Percentiles rank a stretch among this genome's conserved stretches.
Conservation (phyloP, 2,888 invertebrate species). For the Cryptocheilus praepositus region DNA sequence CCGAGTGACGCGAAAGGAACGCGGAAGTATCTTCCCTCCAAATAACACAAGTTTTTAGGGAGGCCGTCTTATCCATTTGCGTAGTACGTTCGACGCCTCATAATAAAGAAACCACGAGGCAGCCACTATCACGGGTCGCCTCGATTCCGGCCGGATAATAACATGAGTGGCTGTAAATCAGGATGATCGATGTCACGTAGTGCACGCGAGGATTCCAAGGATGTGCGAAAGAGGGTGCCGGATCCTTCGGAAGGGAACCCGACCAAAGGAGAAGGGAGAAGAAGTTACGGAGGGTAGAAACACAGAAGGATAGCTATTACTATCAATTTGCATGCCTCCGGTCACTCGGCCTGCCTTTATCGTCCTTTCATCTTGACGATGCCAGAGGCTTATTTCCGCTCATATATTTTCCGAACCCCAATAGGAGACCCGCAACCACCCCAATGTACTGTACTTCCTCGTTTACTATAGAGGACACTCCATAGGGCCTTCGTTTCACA, state of each 20-base stretch:
- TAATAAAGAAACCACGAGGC: slow-evolving; percentile 1
- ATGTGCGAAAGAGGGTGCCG: slow-evolving; percentile 29
- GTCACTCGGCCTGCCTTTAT: slow-evolving; percentile 62
- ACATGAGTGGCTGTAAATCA: slow-evolving; percentile 53
- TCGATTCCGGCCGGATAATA: slow-evolving; percentile 49
- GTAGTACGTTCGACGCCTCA: background rate
- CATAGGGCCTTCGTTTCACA: slow-evolving; percentile 17
- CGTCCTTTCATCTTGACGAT: slow-evolving; percentile 61
- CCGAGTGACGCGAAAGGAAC: too few relatives aligned
- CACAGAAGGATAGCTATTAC: slow-evolving; percentile 56
- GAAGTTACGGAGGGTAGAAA: slow-evolving; percentile 28
- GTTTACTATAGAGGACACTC: slow-evolving; percentile 31
- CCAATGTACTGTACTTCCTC: slow-evolving; percentile 24
- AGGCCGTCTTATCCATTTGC: background rate
- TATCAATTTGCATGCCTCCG: slow-evolving; percentile 65
- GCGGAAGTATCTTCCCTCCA: background rate
- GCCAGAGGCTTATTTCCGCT: slow-evolving; percentile 56
- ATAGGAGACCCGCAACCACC: slow-evolving; percentile 47
- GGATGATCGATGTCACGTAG: slow-evolving; percentile 53
- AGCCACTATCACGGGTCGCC: background rate
- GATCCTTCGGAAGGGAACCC: slow-evolving; percentile 32
- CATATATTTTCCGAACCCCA: slow-evolving; percentile 58
- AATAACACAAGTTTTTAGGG: background rate
- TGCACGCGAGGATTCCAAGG: slow-evolving; percentile 53
- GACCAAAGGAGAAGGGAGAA: slow-evolving; percentile 18